Conservation (phyloP, 92 coral and sea anemone genomes). For the Bergia puertoricense region DNA sequence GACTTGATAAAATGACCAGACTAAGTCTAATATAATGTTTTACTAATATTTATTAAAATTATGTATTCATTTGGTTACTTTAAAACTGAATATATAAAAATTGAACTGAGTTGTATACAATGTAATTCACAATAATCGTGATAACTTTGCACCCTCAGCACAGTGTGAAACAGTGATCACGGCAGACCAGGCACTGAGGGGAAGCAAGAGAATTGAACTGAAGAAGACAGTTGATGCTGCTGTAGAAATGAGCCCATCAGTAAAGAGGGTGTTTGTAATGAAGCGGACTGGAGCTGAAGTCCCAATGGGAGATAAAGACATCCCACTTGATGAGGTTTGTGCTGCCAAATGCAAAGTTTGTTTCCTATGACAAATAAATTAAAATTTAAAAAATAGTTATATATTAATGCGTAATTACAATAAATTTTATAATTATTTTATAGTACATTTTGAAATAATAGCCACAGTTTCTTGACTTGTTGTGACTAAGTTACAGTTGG, state of each 20-base stretch:
- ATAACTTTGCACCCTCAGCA: conserved; percentile 47
- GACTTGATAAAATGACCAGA: too few relatives aligned
- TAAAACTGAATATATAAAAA: too few relatives aligned
- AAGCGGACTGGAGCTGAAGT: conserved; percentile 95
- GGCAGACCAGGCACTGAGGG: conserved; percentile 94
- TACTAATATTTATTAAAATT: too few relatives aligned
- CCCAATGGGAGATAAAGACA: conserved; percentile 88
- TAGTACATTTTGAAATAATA: too few relatives aligned
- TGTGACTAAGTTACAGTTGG: too few relatives aligned
- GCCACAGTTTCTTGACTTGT: too few relatives aligned
- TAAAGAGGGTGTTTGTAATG: conserved; percentile 93
- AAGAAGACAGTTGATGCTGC: conserved; percentile 93
- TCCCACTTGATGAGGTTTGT: conserved; percentile 89
- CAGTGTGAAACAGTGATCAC: conserved; percentile 93
- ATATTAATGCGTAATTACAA: background rate
- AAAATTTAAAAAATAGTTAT: background rate
- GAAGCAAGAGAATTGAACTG: conserved; percentile 79
- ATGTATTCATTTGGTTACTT: too few relatives aligned
- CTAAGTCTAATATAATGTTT: too few relatives aligned
- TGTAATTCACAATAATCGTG: background rate
- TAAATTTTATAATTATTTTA: background rate
- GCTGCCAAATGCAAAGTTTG: background rate
- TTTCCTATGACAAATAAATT: background rate
- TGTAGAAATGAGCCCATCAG: conserved; percentile 81
- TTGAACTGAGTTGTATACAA: too few relatives aligned